These are phyloP conservation scores for Drosophila parthenogenetica DNA, from an alignment of 2,888 invertebrate genomes.

Conservation along the genomic window DNA sequence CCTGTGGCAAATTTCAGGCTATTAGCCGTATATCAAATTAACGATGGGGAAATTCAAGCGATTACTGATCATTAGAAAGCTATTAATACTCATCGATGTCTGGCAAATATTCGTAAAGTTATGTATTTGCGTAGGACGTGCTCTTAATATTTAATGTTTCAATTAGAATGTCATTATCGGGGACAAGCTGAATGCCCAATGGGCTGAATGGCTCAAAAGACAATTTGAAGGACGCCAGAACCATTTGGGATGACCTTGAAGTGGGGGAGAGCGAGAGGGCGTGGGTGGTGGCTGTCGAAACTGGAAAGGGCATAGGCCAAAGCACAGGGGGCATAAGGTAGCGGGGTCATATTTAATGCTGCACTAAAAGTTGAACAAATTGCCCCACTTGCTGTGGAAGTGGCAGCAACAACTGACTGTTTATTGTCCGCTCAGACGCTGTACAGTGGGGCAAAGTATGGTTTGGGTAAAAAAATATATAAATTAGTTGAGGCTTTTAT, in stretches of 20 bases:
- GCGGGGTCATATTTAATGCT: conserved; percentile 54
- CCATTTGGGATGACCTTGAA: conserved; percentile 32
- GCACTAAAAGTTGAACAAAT: conserved; percentile 65
- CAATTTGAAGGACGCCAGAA: conserved; percentile 52
- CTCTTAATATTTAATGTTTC: conserved; percentile 75
- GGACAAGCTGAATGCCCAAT: conserved; percentile 45
- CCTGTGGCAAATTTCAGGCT: conserved; percentile 19
- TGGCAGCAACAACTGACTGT: conserved; percentile 51
- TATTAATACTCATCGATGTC: conserved; percentile 39
- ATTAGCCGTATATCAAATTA: conserved; percentile 16
- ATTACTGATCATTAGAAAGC: conserved; percentile 41
- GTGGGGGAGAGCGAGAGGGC: neutral
- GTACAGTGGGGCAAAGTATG: neutral
- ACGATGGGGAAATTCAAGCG: neutral
- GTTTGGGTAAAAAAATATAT: too few relatives aligned
- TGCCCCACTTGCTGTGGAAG: conserved; percentile 54
- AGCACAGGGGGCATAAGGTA: conserved; percentile 3
- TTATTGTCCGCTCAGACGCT: conserved; percentile 65
- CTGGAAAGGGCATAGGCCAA: neutral
- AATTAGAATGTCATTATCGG: conserved; percentile 73
- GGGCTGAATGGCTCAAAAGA: conserved; percentile 38
- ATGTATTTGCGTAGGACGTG: conserved; percentile 36
- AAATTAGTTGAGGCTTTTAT: too few relatives aligned
- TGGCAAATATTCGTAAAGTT: conserved; percentile 12
- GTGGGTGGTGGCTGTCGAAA: neutral